Conservation (phyloP, 2,113 vertebrate species). For the Lipotes vexillifer region DNA sequence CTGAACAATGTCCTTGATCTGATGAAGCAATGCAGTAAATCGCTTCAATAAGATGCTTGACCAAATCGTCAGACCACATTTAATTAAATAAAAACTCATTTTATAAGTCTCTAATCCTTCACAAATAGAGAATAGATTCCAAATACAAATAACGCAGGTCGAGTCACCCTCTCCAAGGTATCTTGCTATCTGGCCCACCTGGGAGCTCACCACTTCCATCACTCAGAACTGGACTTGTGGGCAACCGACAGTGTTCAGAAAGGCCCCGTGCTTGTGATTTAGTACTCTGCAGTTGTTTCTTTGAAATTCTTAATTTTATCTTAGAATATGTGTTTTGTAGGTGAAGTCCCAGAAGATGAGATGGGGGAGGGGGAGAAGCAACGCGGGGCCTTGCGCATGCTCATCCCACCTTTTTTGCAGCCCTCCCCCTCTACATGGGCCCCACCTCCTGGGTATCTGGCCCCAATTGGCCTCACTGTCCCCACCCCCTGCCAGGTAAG, state of each 20-base stretch:
- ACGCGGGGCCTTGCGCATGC: rapidly evolving
- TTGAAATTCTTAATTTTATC: background rate
- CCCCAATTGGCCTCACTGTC: background rate
- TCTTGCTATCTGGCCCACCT: background rate
- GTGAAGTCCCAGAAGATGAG: background rate
- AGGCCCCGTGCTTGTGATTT: background rate
- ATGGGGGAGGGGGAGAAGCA: rapidly evolving
- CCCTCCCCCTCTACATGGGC: background rate
- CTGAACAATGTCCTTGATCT: background rate
- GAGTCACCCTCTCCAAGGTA: background rate
- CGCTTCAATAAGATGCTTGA: background rate
- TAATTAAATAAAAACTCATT: background rate
- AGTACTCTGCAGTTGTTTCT: background rate
- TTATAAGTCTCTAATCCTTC: background rate
- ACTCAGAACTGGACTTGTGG: background rate
- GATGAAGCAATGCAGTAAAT: background rate
- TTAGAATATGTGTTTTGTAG: background rate
- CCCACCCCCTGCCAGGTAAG: rapidly evolving
- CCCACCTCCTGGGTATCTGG: background rate
- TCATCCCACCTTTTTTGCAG: background rate
- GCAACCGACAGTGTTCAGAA: background rate
- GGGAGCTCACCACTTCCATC: background rate
- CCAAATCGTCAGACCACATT: background rate
- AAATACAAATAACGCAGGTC: background rate
- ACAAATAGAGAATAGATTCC: background rate